Evolutionary conservation across 2,797 vertebrate genomes (phyloP).

Genomic region (Sebastes itinus): DNA sequence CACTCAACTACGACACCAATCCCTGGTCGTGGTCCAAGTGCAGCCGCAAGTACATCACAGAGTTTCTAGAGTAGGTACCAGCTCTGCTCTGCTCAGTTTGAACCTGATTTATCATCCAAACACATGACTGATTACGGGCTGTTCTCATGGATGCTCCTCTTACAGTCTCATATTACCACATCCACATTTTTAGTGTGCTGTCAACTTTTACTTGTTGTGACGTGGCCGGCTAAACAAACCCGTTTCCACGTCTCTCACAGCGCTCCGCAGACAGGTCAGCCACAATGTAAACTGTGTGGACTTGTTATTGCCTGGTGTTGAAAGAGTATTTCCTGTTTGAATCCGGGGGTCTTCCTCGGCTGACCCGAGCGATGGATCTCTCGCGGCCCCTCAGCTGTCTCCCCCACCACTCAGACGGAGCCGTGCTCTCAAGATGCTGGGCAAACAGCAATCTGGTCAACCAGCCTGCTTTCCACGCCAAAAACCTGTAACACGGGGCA

Average conservation of each 20-base stretch:
- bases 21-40: slow-evolving; percentile 99
- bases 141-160: background rate
- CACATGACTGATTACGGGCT: background rate
- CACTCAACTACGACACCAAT: slow-evolving; percentile 94
- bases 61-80: slow-evolving; percentile 95
- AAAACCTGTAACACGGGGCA: slow-evolving; percentile 67
- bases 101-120: background rate
- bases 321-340: slow-evolving; percentile 80
- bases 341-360: slow-evolving; percentile 51
- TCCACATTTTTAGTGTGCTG: slow-evolving; percentile 14
- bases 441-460: slow-evolving; percentile 68
- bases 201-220: slow-evolving; percentile 51
- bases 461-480: slow-evolving; percentile 49
- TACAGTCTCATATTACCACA: background rate
- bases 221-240: slow-evolving; percentile 42
- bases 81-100: background rate
- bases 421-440: slow-evolving; percentile 59
- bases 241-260: slow-evolving; percentile 21
- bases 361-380: slow-evolving; percentile 58
- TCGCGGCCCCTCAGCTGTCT: slow-evolving; percentile 35
- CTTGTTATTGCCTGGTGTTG: slow-evolving; percentile 77
- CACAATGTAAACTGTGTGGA: slow-evolving; percentile 68
- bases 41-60: slow-evolving; percentile 97
- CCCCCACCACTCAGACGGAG: slow-evolving; percentile 21
- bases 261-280: slow-evolving; percentile 49